Base-by-base conservation (phyloP, 23 tunicate species). In the Oikopleura vanhoeffeni region DNA sequence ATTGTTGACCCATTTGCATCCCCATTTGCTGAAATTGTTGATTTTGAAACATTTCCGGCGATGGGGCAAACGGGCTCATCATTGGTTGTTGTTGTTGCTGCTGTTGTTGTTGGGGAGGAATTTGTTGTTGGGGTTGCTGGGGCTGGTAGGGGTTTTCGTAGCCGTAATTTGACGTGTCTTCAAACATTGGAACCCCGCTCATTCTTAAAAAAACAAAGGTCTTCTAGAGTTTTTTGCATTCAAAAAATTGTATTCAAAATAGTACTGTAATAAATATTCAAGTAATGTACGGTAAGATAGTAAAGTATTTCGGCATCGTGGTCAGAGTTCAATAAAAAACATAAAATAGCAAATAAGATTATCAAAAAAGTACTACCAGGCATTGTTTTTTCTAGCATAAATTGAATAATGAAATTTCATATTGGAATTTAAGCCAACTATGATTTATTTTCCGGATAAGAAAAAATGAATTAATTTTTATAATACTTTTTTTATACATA, bases 11-110 rank as follows among this genome's bases (percentile, higher is more conserved):
- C 79, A 71, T 71, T 30, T 28, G 38, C 34, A 71, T 18, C 3
- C 79, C 79, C 79, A 71, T 71, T 71, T 71, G 34, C 32, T 30
- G 34, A 71, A 71, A 13, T 71, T 71, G 79, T 38, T 71, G 38
- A 30, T 71, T 71, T 4, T 3, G 36, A 71, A 71, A 71, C 27
- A 18, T 71, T 18, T 18, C 38, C 4, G 27, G 79, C 3, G 38
- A 18, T 71, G 79, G 27, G 2, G 34, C 3, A 71, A 30, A 13
- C 79, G 2, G 34, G 27, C 32, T 33, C 2, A 28, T 38, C 32
- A 18, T 33, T 30, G 27, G 79, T 71, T 71, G 79, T 30, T 71
- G 79, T 30, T 71, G 79, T 71, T 71, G 79, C 32, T 33, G 79
- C 38, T 28, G 79, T 30, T 28, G 79, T 30, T 28, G 79, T 3